Percentiles rank a stretch among this genome's conserved stretches.
Conservation (phyloP, 2,113 vertebrate species). For the Calypte anna region DNA sequence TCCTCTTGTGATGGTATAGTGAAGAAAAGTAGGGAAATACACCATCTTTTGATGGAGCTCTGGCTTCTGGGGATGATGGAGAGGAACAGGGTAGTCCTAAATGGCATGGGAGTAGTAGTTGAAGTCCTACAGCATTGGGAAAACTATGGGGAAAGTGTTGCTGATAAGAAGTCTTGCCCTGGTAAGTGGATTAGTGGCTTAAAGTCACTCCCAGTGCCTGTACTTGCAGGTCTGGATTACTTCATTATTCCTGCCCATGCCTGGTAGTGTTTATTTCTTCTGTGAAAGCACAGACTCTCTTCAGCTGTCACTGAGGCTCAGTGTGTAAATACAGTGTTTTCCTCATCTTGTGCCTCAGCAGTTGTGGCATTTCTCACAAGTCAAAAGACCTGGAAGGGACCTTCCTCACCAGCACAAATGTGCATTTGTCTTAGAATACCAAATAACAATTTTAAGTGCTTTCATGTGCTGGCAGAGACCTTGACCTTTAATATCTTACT, state of each 20-base stretch:
- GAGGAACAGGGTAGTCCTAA: not conserved
- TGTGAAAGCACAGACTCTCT: not conserved
- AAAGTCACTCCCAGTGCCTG: not conserved
- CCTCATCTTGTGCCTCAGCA: fast-evolving
- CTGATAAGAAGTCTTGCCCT: not conserved
- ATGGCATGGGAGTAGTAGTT: not conserved
- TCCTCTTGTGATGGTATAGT: not conserved
- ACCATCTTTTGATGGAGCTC: not conserved
- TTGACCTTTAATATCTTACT: not conserved
- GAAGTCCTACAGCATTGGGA: not conserved
- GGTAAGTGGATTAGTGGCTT: not conserved
- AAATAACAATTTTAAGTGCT: not conserved
- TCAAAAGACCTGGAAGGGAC: not conserved
- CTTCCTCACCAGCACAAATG: not conserved
- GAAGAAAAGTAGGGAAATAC: not conserved
- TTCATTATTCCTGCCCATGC: not conserved
- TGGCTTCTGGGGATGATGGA: not conserved
- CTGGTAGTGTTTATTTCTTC: not conserved
- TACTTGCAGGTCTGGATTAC: not conserved
- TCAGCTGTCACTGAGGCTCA: not conserved
- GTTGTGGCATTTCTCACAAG: not conserved
- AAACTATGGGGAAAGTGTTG: not conserved
- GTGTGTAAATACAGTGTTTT: not conserved
- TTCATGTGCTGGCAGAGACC: not conserved
- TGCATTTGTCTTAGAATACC: not conserved